Percentiles rank a stretch among this genome's conserved stretches.
These are phyloP conservation scores for Meriones unguiculatus DNA, from an alignment of 2,113 vertebrate species.

Conservation along the genomic window DNA sequence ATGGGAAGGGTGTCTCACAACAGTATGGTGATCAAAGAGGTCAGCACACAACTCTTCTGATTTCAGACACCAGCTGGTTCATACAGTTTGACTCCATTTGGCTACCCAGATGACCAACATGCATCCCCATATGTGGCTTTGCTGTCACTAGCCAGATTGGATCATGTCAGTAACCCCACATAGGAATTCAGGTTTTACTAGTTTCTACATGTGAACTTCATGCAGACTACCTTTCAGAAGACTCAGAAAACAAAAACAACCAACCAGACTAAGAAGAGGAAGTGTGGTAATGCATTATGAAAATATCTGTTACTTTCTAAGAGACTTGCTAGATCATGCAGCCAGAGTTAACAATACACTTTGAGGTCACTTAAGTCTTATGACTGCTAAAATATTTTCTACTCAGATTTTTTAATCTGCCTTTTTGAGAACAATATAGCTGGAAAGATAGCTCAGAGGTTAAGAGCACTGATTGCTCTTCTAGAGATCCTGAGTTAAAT, in stretches of 20 bases:
- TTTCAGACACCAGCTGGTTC: not conserved
- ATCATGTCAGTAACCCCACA: not conserved
- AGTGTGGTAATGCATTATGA: not conserved
- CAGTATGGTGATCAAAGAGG: not conserved
- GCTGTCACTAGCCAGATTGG: not conserved
- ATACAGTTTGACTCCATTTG: not conserved
- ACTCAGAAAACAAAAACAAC: not conserved
- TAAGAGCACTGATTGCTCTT: too few relatives aligned
- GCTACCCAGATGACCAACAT: not conserved
- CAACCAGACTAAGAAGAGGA: not conserved
- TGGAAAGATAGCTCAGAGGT: too few relatives aligned
- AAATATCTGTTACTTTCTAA: not conserved
- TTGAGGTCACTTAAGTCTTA: not conserved
- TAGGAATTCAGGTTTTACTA: too few relatives aligned
- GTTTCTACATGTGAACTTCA: not conserved
- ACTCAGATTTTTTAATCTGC: not conserved
- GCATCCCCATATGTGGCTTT: not conserved
- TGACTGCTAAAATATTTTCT: not conserved
- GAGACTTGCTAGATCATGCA: not conserved
- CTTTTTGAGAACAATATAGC: not conserved
- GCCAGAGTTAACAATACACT: not conserved
- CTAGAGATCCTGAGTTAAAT: too few relatives aligned
- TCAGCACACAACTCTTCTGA: not conserved
- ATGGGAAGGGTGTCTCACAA: not conserved
- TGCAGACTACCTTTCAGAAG: not conserved